Conservation (phyloP, 2,888 invertebrate genomes). For the Bellardia pandia region DNA sequence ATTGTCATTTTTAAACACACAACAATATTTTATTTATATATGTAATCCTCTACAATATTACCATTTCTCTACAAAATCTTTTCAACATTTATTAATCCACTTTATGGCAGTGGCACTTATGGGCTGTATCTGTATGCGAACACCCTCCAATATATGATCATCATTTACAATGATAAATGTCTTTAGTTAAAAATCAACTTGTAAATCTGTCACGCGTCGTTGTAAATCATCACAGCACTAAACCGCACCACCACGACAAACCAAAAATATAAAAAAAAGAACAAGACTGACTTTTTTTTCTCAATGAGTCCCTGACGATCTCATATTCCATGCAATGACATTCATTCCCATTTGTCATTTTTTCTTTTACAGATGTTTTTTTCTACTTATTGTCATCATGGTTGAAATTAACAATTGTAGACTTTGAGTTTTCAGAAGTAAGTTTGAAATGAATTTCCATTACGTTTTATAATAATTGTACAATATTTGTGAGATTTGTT, state of each 20-base stretch:
- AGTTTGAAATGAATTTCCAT: not conserved
- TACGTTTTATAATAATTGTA: constrained; percentile 27
- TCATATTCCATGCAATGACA: constrained; percentile 50
- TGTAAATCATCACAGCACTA: constrained; percentile 81
- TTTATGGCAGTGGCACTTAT: constrained; percentile 56
- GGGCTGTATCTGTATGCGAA: constrained; percentile 25
- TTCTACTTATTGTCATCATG: constrained; percentile 5
- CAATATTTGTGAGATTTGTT: constrained; percentile 32
- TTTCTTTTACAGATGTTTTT: constrained; percentile 63
- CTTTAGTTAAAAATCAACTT: constrained; percentile 79
- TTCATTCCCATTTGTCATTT: constrained; percentile 37
- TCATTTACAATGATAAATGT: constrained; percentile 79
- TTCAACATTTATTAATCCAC: constrained; percentile 59
- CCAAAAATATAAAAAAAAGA: constrained; percentile 25
- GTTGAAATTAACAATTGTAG: not conserved
- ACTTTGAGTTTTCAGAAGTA: not conserved
- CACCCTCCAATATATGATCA: constrained; percentile 46
- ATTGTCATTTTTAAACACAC: constrained; percentile 61
- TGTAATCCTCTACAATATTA: constrained; percentile 45
- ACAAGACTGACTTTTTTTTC: constrained; percentile 6
- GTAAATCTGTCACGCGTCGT: constrained; percentile 83
- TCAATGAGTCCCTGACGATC: constrained; percentile 30
- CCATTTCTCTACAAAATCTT: constrained; percentile 26
- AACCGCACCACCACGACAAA: constrained; percentile 78
- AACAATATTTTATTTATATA: constrained; percentile 52